Evolutionary conservation across 64 coral and sea anemone species (phyloP), one percentile per base, ranked within the genome.

Genomic region (Trachythela sp.): DNA sequence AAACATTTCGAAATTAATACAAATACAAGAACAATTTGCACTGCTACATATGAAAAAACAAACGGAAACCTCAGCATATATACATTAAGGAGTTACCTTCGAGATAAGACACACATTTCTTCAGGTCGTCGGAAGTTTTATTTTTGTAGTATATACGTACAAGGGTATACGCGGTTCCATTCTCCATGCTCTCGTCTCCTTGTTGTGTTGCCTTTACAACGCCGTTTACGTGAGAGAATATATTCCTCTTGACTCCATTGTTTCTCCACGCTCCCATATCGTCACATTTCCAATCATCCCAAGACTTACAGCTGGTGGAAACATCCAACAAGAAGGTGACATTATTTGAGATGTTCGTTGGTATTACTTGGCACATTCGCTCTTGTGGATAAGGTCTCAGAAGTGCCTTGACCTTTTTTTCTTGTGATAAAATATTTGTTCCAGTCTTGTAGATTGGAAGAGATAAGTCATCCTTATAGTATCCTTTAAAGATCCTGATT

Each of bases 231-330:
- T 68, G 2, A 22, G 41, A 33, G n/a, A 38, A 88, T 15, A 10
- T 67, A 14, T 38, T 40, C 10, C 38, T 8, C 6, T 88, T 52
- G 7, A 68, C 68, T 2, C 85, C 85, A 56, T 87, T 87, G 52
- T 87, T 42, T 36, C 49, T 87, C 85, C 85, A 87, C 24, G 36
- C 42, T 8, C 87, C 87, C 54, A 88, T 70, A 68, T n/a, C n/a
- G n/a, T n/a, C n/a, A n/a, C n/a, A n/a, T n/a, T n/a, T n/a, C n/a
- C n/a, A n/a, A n/a, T n/a, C 87, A 9, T 88, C 36, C 7, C 29
- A 38, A 24, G 48, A 31, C 8, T 26, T 70, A 29, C 64, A 41
- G 31, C 39, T 10, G 10, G 17, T 70, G 13, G 31, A 68, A 9
- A 39, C 9, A 29, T 88, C 24, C 10, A 88, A 13, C 58, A 88